These are phyloP conservation scores for Hemicordylus capensis DNA, from an alignment of 2,113 vertebrate genomes.

Conservation along the genomic window DNA sequence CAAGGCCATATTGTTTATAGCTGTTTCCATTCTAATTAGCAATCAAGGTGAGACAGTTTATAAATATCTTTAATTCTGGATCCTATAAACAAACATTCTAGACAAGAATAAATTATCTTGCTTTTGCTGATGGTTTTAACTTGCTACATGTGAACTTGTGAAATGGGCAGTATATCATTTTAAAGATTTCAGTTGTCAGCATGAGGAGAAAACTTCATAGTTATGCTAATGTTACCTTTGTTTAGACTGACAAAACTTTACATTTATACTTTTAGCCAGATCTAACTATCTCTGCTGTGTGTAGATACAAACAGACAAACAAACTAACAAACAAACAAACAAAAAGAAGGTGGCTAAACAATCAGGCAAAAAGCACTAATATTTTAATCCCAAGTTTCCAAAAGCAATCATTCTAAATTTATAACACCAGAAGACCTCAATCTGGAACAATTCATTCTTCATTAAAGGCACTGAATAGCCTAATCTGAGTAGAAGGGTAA, in stretches of 20 bases:
- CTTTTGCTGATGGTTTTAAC: constrained; percentile 17
- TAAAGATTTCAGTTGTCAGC: constrained; percentile 8
- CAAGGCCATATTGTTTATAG: constrained; percentile 68
- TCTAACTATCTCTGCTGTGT: fast-evolving
- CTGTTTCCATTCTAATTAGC: constrained; percentile 74
- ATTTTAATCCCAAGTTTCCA: not conserved
- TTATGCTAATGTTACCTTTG: constrained; percentile 39
- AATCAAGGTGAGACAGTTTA: constrained; percentile 67
- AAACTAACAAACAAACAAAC: no score
- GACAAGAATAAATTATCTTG: constrained; percentile 11
- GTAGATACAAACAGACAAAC: fast-evolving
- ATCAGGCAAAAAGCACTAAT: not conserved
- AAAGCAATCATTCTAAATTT: not conserved
- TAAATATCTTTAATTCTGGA: constrained; percentile 67
- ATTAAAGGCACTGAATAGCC: not conserved
- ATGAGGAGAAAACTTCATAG: constrained; percentile 41
- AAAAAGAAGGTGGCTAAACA: not conserved
- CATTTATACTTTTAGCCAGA: not conserved
- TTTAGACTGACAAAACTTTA: constrained; percentile 15
- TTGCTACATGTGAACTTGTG: constrained; percentile 30
- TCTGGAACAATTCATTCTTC: not conserved
- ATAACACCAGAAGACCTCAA: not conserved
- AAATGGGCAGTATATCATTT: constrained; percentile 3
- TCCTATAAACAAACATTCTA: constrained; percentile 39
- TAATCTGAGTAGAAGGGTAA: not conserved